Base-by-base conservation (phyloP, 1,140 invertebrate genomes). In the Heliconius congener region DNA sequence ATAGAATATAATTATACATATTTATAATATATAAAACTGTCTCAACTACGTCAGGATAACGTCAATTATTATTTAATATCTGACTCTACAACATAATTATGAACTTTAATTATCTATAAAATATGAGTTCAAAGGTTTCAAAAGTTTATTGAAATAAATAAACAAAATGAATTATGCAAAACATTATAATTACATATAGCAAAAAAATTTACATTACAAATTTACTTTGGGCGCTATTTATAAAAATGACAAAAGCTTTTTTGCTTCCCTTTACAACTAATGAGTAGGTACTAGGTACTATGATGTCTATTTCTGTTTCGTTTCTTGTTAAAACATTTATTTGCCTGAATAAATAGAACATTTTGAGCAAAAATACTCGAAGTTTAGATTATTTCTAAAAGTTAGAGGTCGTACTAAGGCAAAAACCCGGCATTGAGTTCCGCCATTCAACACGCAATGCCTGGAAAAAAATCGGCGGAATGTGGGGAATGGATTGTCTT, bases 61-160 rank as follows among this genome's bases (percentile, higher is more conserved):
- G 60, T 66, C 23, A 66, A 66, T 30, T 66, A 8, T 66, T 66
- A 30, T 66, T 66, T 66, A 66, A 23, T 4, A 23, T 3, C 23
- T 16, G 60, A 11, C 27, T 66, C 8, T 27, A 66, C 3, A 66
- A 66, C 23, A 16, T 66, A 3, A 66, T n/a, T 66, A 66, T 16
- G 9, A 66, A 66, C 3, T 66, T 66, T 66, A 66, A 66, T 30
- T 66, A 66, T 66, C 23, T 66, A 66, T 66, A 66, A 66, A 66
- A 27, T 66, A 66, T 13, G n/a, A 27, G 23, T 66, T 66, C 60
- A 27, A 66, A 66, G 23, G 23, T 13, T 66, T 1, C 6, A 6
- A 66, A 66, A 16, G 23, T 4, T 66, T 66, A 66, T 30, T 66
- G 11, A 30, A 30, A 66, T 16, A 30, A 30, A 66, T 16, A 66